Evolutionary conservation across 2,113 vertebrate species (phyloP).

Genomic region (Turdus rufiventris): DNA sequence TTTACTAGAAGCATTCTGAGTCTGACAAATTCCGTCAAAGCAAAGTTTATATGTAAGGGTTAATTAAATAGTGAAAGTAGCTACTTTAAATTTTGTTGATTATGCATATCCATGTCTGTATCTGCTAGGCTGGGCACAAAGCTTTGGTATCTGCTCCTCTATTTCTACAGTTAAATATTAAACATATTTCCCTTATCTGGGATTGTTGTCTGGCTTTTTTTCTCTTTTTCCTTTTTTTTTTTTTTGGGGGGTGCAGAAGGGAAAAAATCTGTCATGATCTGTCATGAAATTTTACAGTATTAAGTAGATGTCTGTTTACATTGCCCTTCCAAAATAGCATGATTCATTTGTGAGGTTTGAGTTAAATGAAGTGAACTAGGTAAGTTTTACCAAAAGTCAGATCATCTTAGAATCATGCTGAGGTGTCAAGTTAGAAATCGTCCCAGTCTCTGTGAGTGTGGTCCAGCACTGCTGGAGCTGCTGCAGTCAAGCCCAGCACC

Average conservation of each 20-base stretch:
- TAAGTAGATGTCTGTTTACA: not conserved
- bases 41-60: not conserved
- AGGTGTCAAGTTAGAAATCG: not conserved
- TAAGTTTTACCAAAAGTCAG: not conserved
- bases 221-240: too few relatives aligned
- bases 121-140: not conserved
- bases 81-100: not conserved
- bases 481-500: not conserved
- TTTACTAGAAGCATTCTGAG: not conserved
- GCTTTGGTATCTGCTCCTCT: not conserved
- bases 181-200: not conserved
- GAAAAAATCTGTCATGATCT: not conserved
- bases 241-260: not conserved
- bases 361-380: not conserved
- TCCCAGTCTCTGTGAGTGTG: rapidly evolving
- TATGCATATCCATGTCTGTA: not conserved
- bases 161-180: not conserved
- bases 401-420: not conserved
- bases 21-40: not conserved
- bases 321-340: not conserved
- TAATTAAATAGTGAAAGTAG: not conserved
- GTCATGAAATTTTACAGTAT: not conserved
- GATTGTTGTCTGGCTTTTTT: not conserved
- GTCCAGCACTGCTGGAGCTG: not conserved
- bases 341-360: not conserved